These are phyloP conservation scores for Aptenodytes patagonicus DNA, from an alignment of 2,113 vertebrate genomes.

Conservation along the genomic window DNA sequence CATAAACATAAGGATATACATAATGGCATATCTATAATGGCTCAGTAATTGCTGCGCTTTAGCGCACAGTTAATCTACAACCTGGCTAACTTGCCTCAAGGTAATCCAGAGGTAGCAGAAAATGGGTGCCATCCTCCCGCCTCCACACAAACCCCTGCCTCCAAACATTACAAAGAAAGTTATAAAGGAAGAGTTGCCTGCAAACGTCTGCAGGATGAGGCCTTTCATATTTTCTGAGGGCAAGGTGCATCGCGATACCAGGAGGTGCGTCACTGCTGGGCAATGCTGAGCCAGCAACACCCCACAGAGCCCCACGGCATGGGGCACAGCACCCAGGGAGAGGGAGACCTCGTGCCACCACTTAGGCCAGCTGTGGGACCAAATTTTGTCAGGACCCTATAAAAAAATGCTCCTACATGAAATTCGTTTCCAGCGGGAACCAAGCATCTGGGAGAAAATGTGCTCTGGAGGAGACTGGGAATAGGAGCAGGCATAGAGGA, in stretches of 20 bases:
- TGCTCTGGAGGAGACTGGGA: neutral
- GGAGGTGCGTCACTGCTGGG: rapidly evolving
- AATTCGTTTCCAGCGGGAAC: neutral
- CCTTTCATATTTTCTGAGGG: neutral
- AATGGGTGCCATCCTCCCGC: neutral
- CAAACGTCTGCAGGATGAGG: neutral
- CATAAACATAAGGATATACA: neutral
- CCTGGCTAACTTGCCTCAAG: constrained; percentile 5
- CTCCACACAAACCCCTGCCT: neutral
- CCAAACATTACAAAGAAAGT: neutral
- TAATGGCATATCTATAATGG: neutral
- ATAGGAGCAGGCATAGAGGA: neutral
- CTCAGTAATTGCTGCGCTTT: neutral
- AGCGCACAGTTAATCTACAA: constrained; percentile 27
- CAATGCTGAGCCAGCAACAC: neutral
- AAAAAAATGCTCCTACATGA: neutral
- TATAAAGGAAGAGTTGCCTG: neutral
- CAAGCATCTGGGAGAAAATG: neutral
- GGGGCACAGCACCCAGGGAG: neutral
- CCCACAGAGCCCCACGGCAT: neutral
- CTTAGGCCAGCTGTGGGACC: neutral
- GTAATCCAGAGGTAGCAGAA: neutral
- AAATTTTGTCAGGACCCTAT: neutral
- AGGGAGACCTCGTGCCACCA: neutral
- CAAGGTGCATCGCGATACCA: neutral